These are phyloP conservation scores for Nezara viridula DNA, from an alignment of 2,888 invertebrate genomes.

Conservation along the genomic window DNA sequence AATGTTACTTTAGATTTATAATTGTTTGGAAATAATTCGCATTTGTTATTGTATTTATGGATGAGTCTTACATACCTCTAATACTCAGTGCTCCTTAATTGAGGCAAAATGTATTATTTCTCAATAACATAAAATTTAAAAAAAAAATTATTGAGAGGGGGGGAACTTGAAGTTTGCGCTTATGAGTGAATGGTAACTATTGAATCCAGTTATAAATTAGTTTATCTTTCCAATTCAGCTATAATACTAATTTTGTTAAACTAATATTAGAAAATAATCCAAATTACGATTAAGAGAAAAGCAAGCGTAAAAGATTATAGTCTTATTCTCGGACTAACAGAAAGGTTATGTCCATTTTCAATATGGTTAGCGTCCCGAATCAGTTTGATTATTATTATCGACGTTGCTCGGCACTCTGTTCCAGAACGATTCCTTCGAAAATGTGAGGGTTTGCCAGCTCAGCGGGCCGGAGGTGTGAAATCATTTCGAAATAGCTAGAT, in stretches of 20 bases:
- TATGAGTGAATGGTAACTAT: no score
- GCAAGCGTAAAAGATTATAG: no score
- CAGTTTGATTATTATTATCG: neutral
- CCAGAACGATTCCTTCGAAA: constrained; percentile 27
- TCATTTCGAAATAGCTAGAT: neutral
- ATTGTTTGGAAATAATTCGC: no score
- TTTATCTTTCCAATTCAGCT: neutral
- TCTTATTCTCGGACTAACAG: neutral
- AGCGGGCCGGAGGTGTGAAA: neutral
- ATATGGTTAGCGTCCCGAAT: neutral
- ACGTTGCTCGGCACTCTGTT: neutral
- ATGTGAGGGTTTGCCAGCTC: neutral
- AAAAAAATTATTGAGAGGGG: no score
- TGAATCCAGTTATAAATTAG: no score
- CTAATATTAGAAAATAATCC: neutral
- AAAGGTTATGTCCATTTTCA: neutral
- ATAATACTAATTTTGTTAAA: neutral
- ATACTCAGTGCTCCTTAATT: no score
- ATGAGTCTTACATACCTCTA: no score
- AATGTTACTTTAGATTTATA: no score
- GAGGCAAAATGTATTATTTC: no score
- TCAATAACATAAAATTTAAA: no score
- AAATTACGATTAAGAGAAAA: neutral
- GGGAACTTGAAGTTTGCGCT: no score
- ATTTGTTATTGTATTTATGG: no score